These are phyloP conservation scores for Catocala sponsa DNA, from an alignment of 2,888 invertebrate species.

Conservation along the genomic window DNA sequence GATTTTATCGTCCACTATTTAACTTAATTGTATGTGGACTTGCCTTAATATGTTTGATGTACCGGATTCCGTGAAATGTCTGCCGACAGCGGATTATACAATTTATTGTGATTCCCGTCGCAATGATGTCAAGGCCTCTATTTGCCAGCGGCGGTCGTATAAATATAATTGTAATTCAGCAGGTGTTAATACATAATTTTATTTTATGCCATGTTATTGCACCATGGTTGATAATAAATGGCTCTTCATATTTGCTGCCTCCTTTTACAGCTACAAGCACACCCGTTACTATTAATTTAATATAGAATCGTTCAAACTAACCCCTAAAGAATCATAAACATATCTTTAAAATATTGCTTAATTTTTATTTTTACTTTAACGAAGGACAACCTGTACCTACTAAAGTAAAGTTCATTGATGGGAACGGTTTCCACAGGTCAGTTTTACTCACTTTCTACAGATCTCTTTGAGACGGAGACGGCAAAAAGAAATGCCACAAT, in stretches of 20 bases:
- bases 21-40: constrained; percentile 24
- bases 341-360: too few relatives aligned
- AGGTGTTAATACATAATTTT: constrained; percentile 56
- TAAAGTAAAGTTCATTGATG: too few relatives aligned
- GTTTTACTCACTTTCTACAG: too few relatives aligned
- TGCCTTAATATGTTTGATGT: constrained; percentile 28
- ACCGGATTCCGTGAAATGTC: constrained; percentile 45
- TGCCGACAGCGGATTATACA: constrained; percentile 26
- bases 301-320: too few relatives aligned
- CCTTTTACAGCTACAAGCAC: constrained; percentile 39
- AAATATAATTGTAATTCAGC: constrained; percentile 53
- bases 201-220: constrained; percentile 49
- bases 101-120: constrained; percentile 46
- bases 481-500: too few relatives aligned
- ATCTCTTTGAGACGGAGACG: too few relatives aligned
- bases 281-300: too few relatives aligned
- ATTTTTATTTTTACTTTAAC: too few relatives aligned
- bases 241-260: constrained; percentile 30
- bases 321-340: too few relatives aligned
- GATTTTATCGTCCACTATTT: constrained; percentile 20
- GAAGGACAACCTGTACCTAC: too few relatives aligned
- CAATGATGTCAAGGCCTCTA: constrained; percentile 66
- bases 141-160: constrained; percentile 33
- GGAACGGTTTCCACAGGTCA: too few relatives aligned
- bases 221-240: constrained; percentile 36